These are phyloP conservation scores for Nineta flava DNA, from an alignment of 2,888 invertebrate species.

Conservation along the genomic window DNA sequence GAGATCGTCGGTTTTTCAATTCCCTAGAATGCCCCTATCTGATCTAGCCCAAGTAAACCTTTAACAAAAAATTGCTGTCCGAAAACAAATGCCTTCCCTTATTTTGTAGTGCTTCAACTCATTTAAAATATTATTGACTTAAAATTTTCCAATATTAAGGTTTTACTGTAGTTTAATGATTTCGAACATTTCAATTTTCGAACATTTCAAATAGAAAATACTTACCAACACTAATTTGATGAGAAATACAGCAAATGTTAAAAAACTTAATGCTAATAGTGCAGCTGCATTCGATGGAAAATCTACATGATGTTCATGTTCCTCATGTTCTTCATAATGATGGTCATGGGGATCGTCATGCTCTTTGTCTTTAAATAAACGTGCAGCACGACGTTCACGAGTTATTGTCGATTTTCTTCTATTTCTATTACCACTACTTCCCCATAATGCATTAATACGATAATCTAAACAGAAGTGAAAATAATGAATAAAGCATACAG, in stretches of 20 bases:
- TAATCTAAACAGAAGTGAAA: constrained; percentile 23
- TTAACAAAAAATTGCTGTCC: too few relatives aligned
- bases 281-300: constrained; percentile 71
- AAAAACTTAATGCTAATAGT: constrained; percentile 66
- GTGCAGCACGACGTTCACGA: constrained; percentile 16
- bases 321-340: constrained; percentile 19
- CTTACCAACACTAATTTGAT: constrained; percentile 68
- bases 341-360: constrained; percentile 12
- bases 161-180: too few relatives aligned
- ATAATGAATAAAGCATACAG: background rate
- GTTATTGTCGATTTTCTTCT: background rate
- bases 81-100: too few relatives aligned
- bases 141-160: too few relatives aligned
- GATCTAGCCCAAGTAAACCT: too few relatives aligned
- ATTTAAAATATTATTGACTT: too few relatives aligned
- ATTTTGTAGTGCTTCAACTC: too few relatives aligned
- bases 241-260: constrained; percentile 72
- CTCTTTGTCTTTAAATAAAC: constrained; percentile 15
- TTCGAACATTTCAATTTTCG: too few relatives aligned
- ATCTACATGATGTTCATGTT: constrained; percentile 37
- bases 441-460: constrained; percentile 33
- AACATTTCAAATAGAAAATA: constrained; percentile 8
- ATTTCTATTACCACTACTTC: constrained; percentile 12
- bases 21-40: too few relatives aligned
- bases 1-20: too few relatives aligned